Evolutionary conservation across 2,888 invertebrate species (phyloP), one percentile per base, ranked within the genome.

Genomic region (Thalpophila matura): DNA sequence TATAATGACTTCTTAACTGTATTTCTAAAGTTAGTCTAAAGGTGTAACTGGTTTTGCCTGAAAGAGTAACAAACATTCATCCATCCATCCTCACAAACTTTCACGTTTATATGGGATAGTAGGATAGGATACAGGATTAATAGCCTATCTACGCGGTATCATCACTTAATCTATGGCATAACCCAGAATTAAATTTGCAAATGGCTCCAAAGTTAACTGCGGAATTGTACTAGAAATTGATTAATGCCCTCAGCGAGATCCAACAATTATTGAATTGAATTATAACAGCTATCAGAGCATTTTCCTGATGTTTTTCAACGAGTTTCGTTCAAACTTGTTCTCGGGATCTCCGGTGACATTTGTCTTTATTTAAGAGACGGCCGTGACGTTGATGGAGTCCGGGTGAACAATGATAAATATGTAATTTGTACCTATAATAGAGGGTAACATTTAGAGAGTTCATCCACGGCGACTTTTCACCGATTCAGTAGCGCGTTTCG

Each of bases 191-290:
- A 89, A 91, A 92, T 93, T 93, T 89, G 86, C 89, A 90, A 91
- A 90, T 89, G 88, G 90, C 85, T 86, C 84, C 83, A 77, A 90
- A 92, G 91, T 91, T 91, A 89, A 85, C 88, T 86, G 84, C 79
- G 81, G 84, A 87, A 87, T 88, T 87, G 86, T 87, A 89, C 86
- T 88, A 89, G 88, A 89, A 92, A 91, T 92, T 92, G 92, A 93
- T 93, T 91, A 92, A 92, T 91, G 89, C 83, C 79, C 79, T 81
- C 83, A 74, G 76, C 82, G 81, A 87, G 88, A 89, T 91, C 89
- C 88, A 88, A 91, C 89, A 91, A 92, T 92, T 91, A 90, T 87
- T 80, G 84, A 89, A 92, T 91, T 88, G 84, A 88, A 89, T 91
- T 89, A 89, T 87, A 82, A 83, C 69, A 73, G 81, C 77, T 77